Conservation (phyloP, 2,888 invertebrate species). For the Ernsta delagoae region DNA sequence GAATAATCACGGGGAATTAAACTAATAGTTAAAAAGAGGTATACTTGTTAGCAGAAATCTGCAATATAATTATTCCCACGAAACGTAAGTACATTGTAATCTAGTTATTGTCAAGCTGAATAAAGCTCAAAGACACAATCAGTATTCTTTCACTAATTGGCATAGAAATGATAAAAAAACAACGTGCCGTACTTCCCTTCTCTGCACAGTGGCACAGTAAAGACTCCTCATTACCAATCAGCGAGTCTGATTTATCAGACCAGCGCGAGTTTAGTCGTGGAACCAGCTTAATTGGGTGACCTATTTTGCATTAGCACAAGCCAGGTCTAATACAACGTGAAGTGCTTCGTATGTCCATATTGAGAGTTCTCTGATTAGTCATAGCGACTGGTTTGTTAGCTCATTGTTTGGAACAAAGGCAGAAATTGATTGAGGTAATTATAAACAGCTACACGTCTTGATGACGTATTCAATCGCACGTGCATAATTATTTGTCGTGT, state of each 20-base stretch:
- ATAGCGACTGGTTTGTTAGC: background rate
- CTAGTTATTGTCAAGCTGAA: no score
- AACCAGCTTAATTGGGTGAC: constrained; percentile 3
- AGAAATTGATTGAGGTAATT: no score
- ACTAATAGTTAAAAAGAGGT: no score
- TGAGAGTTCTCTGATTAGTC: background rate
- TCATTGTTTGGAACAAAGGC: no score
- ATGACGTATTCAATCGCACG: no score
- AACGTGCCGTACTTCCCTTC: background rate
- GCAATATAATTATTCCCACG: no score
- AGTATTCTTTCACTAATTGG: background rate
- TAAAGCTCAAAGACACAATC: background rate
- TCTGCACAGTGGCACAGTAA: background rate
- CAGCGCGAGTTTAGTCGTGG: background rate
- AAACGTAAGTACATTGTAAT: no score
- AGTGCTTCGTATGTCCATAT: background rate
- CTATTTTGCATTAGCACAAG: background rate
- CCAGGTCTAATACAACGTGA: background rate
- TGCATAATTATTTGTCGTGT: no score
- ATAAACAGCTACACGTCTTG: no score
- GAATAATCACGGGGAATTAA: no score
- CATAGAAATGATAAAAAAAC: background rate
- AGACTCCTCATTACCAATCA: background rate
- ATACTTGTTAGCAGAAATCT: no score
- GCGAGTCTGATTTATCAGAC: background rate